phyloP scores from a whole-genome alignment of 2,113 vertebrate species.

The Phrynosoma platyrhinos region DNA sequence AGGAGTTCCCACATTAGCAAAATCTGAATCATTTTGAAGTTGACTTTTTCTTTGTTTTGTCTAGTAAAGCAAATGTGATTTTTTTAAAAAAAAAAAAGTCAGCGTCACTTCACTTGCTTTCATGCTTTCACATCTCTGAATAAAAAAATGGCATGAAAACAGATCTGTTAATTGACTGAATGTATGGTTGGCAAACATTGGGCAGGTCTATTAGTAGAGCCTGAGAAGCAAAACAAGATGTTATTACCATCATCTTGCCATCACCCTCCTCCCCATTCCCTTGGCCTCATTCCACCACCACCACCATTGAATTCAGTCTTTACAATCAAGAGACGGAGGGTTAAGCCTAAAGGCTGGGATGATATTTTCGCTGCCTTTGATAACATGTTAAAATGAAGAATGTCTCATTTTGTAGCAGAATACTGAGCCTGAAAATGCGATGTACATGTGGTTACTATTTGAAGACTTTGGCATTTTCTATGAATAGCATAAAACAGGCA shows the following conservation, averaged over 20 bases:
- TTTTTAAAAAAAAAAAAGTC: slow-evolving; percentile 56
- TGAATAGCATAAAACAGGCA: slow-evolving; percentile 80
- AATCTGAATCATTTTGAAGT: background rate
- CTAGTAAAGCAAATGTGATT: slow-evolving; percentile 67
- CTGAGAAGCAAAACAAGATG: slow-evolving; percentile 50
- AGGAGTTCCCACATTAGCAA: background rate
- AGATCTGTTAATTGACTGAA: slow-evolving; percentile 72
- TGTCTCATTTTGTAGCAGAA: slow-evolving; percentile 75
- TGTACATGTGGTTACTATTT: slow-evolving; percentile 82
- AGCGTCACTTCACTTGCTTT: slow-evolving; percentile 65
- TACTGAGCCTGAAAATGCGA: slow-evolving; percentile 71
- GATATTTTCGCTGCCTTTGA: slow-evolving; percentile 78
- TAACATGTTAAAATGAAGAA: slow-evolving; percentile 78
- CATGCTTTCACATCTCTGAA: slow-evolving; percentile 70
- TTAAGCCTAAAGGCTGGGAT: slow-evolving; percentile 74
- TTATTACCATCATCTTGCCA: slow-evolving; percentile 49
- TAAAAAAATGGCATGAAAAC: slow-evolving; percentile 72
- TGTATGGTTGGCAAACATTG: slow-evolving; percentile 59
- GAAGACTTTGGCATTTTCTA: slow-evolving; percentile 84
- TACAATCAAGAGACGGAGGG: slow-evolving; percentile 67
- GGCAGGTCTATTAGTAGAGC: slow-evolving; percentile 48
- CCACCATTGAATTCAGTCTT: slow-evolving; percentile 62
- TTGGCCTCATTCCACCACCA: background rate
- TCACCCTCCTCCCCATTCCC: background rate
- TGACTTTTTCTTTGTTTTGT: slow-evolving; percentile 12